phyloP scores from a whole-genome alignment of 2,888 invertebrate species.

The Drosophila kambysellisi region DNA sequence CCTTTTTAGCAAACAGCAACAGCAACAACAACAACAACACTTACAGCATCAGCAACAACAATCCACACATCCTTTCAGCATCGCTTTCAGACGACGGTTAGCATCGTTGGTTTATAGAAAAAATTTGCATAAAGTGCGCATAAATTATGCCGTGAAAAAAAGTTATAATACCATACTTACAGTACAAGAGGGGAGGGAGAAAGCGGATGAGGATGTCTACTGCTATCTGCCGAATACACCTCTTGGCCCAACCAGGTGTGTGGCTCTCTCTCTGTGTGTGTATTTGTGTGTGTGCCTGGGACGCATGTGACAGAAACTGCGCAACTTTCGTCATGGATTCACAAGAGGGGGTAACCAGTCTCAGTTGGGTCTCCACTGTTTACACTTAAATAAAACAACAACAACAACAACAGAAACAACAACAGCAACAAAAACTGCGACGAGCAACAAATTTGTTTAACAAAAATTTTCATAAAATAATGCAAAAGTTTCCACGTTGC shows the following conservation, averaged over 20 bases:
- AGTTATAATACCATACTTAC: slow-evolving; percentile 81
- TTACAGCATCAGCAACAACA: slow-evolving; percentile 27
- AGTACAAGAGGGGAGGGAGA: slow-evolving; percentile 36
- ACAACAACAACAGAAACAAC: slow-evolving; percentile 27
- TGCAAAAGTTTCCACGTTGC: slow-evolving; percentile 63
- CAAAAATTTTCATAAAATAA: slow-evolving; percentile 80
- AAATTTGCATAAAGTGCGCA: slow-evolving; percentile 82
- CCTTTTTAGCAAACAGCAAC: slow-evolving; percentile 30
- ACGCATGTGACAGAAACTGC: slow-evolving; percentile 76
- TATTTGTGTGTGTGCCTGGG: slow-evolving; percentile 53
- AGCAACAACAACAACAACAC: slow-evolving; percentile 10
- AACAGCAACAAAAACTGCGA: slow-evolving; percentile 35
- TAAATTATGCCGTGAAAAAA: slow-evolving; percentile 80
- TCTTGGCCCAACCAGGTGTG: slow-evolving; percentile 41
- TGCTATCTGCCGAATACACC: slow-evolving; percentile 58
- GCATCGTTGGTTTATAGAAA: slow-evolving; percentile 75
- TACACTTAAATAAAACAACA: slow-evolving; percentile 60
- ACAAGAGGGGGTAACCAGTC: slow-evolving; percentile 21
- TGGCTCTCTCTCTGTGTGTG: slow-evolving; percentile 36
- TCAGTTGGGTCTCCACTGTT: slow-evolving; percentile 46
- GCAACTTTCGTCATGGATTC: slow-evolving; percentile 60
- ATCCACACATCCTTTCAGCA: slow-evolving; percentile 58
- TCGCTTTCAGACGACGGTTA: slow-evolving; percentile 38
- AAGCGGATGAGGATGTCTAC: slow-evolving; percentile 20
- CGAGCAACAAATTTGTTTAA: slow-evolving; percentile 74